These are phyloP conservation scores for Athrips mouffetella DNA, from an alignment of 2,888 invertebrate genomes.

Conservation along the genomic window DNA sequence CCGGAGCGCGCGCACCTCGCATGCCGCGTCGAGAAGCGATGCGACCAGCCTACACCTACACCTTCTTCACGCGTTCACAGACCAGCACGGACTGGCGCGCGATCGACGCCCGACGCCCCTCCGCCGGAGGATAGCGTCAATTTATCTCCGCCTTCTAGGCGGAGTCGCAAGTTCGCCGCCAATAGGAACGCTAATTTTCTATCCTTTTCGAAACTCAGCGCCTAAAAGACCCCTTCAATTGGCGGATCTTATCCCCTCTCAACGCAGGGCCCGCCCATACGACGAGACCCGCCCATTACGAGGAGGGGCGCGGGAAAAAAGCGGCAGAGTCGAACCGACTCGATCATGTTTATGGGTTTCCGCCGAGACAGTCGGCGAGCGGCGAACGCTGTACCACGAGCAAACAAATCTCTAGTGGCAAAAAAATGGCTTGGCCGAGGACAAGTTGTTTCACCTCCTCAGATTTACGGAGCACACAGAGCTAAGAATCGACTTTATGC, in stretches of 20 bases:
- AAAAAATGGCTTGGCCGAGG: slow-evolving; percentile 70
- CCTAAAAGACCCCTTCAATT: slow-evolving; percentile 42
- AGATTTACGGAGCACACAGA: slow-evolving; percentile 66
- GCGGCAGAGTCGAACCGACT: slow-evolving; percentile 67
- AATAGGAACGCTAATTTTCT: slow-evolving; percentile 53
- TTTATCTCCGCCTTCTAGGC: slow-evolving; percentile 55
- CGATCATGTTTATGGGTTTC: slow-evolving; percentile 77
- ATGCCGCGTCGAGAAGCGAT: slow-evolving; percentile 51
- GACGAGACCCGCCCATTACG: slow-evolving; percentile 46
- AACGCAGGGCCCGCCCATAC: slow-evolving; percentile 37
- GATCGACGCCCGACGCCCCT: slow-evolving; percentile 67
- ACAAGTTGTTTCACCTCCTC: slow-evolving; percentile 75
- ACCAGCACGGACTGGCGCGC: slow-evolving; percentile 74
- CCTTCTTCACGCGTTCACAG: slow-evolving; percentile 63
- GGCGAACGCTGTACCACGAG: slow-evolving; percentile 61
- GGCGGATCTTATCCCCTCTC: slow-evolving; percentile 54
- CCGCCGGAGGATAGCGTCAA: slow-evolving; percentile 72
- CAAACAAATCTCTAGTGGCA: slow-evolving; percentile 76
- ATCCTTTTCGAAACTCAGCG: slow-evolving; percentile 55
- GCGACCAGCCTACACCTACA: slow-evolving; percentile 58
- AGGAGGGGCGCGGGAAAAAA: slow-evolving; percentile 64
- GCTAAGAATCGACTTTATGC: slow-evolving; percentile 43
- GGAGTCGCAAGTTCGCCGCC: slow-evolving; percentile 43
- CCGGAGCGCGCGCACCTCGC: slow-evolving; percentile 65
- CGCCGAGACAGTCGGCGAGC: slow-evolving; percentile 63